Base-by-base conservation (phyloP, 2,888 invertebrate species). In the Acronicta leporina region DNA sequence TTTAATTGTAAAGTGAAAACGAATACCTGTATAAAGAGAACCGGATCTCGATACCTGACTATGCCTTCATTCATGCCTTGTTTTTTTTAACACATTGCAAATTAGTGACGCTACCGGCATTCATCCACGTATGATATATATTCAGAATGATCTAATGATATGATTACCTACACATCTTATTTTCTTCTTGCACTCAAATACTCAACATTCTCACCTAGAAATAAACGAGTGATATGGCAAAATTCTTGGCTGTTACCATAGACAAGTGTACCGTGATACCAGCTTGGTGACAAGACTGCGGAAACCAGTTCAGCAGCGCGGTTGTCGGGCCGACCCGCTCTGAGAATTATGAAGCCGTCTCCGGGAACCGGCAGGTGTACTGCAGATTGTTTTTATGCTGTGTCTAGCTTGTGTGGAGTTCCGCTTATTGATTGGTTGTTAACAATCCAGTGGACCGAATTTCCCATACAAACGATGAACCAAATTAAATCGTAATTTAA, bases 271-370 rank as follows among this genome's bases (percentile, higher is more conserved):
- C 49, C 46, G 7, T 41, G 44, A 52, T 59, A 56, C 30, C 16
- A 57, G 61, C n/a, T 33, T 9, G 30, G 27, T 41, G 50, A n/a
- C n/a, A 47, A 53, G 59, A 58, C 63, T 42, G 50, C 40, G 43
- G 43, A 51, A 66, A 63, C 50, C 40, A 58, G 72, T 70, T 50
- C 60, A 73, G 55, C 51, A 43, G 69, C 73, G 62, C 73, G 70
- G 76, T 78, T 71, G 74, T 70, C 58, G 45, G 45, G 54, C 15
- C 67, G 54, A 56, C 61, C 70, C 14, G 54, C 50, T 66, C 63
- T 43, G n/a, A 62, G 73, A 75, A 72, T 50, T 63, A 64, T 44
- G 51, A 63, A 30, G 20, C 6, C 8, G 30, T 49, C 46, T 68
- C 68, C 59, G 38, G 43, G 71, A 74, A 74, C 15, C 35, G 10